Conservation (phyloP, 2,113 vertebrate genomes). For the Bungarus multicinctus region DNA sequence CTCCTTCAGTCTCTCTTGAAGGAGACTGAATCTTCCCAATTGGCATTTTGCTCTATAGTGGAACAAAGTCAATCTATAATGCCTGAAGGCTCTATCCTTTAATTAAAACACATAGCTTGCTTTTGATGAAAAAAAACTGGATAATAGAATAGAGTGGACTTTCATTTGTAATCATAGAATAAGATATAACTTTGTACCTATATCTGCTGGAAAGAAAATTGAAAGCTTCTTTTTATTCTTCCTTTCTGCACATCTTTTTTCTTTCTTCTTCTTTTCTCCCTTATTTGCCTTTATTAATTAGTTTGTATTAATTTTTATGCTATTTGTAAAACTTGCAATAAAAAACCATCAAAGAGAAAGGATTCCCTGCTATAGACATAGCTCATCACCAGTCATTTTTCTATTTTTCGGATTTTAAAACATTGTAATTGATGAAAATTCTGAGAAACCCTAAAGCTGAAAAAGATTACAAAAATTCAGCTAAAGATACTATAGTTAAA, state of each 20-base stretch:
- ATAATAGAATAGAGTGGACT: not conserved
- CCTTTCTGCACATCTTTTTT: not conserved
- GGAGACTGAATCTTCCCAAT: not conserved
- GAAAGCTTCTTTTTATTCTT: not conserved
- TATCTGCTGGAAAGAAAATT: not conserved
- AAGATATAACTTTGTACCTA: not conserved
- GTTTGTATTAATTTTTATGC: not conserved
- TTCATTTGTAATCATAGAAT: not conserved
- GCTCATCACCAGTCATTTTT: not conserved
- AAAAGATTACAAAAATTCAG: not conserved
- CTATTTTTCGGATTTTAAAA: not conserved
- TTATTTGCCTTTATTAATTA: not conserved
- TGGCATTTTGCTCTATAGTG: not conserved
- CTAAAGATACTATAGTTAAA: not conserved
- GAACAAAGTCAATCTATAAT: not conserved
- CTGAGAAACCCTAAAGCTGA: not conserved
- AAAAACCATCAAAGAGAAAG: not conserved
- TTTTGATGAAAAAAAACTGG: not conserved
- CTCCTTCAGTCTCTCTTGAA: not conserved
- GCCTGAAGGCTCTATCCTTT: not conserved
- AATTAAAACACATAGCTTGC: not conserved
- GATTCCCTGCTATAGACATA: not conserved
- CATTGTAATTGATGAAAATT: not conserved
- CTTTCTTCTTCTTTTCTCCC: not conserved
- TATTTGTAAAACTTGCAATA: not conserved